Percentiles rank a stretch among this genome's conserved stretches.
These are phyloP conservation scores for Rynchops niger DNA, from an alignment of 2,113 vertebrate genomes.

Conservation along the genomic window DNA sequence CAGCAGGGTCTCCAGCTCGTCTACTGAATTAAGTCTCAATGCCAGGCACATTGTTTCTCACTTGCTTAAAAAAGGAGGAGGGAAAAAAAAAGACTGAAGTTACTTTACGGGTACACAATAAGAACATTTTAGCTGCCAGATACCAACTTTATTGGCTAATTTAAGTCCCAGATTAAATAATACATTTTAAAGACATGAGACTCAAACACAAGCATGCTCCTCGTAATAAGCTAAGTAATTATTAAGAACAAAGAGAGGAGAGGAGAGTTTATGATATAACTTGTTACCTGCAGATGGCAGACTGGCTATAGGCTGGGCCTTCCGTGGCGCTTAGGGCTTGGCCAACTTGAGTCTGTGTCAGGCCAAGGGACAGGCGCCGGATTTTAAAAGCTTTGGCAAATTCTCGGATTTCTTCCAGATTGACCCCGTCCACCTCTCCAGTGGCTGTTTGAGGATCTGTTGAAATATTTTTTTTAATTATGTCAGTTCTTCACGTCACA, in stretches of 20 bases:
- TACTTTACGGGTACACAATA: background rate
- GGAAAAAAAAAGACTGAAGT: background rate
- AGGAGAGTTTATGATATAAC: slow-evolving; percentile 48
- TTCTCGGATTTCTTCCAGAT: slow-evolving; percentile 99
- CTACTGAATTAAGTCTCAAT: slow-evolving; percentile 39
- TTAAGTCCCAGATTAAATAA: background rate
- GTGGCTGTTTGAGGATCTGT: slow-evolving; percentile 94
- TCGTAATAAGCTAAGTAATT: background rate
- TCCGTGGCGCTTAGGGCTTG: slow-evolving; percentile 97
- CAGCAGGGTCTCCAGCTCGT: slow-evolving; percentile 50
- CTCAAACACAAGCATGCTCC: background rate
- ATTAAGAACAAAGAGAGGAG: background rate
- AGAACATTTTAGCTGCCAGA: background rate
- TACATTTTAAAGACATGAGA: background rate
- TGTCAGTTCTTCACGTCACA: slow-evolving; percentile 29
- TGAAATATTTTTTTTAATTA: slow-evolving; percentile 68
- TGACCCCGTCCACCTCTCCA: slow-evolving; percentile 98
- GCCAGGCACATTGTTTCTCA: slow-evolving; percentile 21
- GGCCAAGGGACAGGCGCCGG: slow-evolving; percentile 96
- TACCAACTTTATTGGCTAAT: background rate
- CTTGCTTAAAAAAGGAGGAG: slow-evolving; percentile 5
- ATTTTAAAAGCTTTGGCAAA: slow-evolving; percentile 99
- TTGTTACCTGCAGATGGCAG: slow-evolving; percentile 99
- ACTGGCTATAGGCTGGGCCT: slow-evolving; percentile 99
- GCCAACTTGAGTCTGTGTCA: slow-evolving; percentile 99